Percentiles rank a stretch among this genome's conserved stretches.
These are phyloP conservation scores for Amniataba percoides DNA, from an alignment of 2,797 vertebrate genomes.

Conservation along the genomic window DNA sequence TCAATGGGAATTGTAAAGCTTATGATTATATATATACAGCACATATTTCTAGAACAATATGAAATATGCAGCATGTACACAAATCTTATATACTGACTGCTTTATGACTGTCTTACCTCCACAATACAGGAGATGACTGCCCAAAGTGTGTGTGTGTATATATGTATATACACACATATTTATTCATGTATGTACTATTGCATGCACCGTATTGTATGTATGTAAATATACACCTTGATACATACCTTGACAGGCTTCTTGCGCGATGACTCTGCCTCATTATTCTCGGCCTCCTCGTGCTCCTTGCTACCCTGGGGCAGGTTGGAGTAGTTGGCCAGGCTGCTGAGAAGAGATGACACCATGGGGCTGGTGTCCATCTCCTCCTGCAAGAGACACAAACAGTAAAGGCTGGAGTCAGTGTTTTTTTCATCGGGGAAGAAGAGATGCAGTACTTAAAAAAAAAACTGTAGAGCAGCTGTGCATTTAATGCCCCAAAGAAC, in stretches of 20 bases:
- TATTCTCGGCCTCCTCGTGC: conserved; percentile 96
- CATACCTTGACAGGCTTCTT: conserved; percentile 85
- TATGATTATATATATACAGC: not conserved
- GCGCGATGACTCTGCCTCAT: conserved; percentile 81
- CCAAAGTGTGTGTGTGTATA: no score
- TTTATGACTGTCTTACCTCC: not conserved
- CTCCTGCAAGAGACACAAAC: conserved; percentile 84
- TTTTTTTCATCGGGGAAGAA: not conserved
- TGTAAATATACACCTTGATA: no score
- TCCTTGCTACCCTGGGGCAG: conserved; percentile 94
- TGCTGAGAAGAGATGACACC: conserved; percentile 95
- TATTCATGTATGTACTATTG: not conserved
- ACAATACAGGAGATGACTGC: not conserved
- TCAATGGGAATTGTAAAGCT: not conserved
- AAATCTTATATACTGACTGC: not conserved
- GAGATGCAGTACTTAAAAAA: not conserved
- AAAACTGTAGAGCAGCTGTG: not conserved
- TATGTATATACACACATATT: not conserved
- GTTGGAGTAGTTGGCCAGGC: conserved; percentile 97
- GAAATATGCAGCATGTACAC: no score
- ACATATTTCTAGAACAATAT: no score
- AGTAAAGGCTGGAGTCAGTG: conserved; percentile 21
- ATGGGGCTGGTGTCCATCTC: conserved; percentile 98
- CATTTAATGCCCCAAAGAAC: not conserved
- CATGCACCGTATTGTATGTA: not conserved